These are phyloP conservation scores for Cataglyphis albicans DNA, from an alignment of 2,888 invertebrate genomes.

Conservation along the genomic window DNA sequence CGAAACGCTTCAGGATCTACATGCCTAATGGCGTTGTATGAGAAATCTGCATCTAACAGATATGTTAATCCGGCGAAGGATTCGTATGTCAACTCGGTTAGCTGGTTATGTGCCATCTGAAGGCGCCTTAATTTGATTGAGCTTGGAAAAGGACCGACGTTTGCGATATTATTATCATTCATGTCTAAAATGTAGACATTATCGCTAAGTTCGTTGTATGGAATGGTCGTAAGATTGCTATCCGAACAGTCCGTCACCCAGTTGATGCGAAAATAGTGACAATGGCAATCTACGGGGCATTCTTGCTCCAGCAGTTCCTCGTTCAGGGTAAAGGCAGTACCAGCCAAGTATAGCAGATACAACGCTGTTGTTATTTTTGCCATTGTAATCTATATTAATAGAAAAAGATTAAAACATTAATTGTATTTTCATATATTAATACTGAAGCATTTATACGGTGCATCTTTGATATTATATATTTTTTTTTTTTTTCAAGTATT, in stretches of 20 bases:
- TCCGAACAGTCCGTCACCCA: conserved; percentile 93
- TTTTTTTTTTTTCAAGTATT: background rate
- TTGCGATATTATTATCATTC: conserved; percentile 90
- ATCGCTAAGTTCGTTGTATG: conserved; percentile 90
- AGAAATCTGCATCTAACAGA: conserved; percentile 90
- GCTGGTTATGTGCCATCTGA: conserved; percentile 90
- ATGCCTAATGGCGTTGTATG: conserved; percentile 89
- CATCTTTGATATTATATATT: background rate
- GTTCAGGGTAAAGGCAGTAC: conserved; percentile 85
- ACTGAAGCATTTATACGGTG: background rate
- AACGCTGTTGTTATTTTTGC: conserved; percentile 71
- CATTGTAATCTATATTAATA: conserved; percentile 23
- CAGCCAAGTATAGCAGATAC: conserved; percentile 68
- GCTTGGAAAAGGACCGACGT: conserved; percentile 88
- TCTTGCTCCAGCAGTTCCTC: conserved; percentile 90
- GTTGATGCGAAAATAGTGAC: conserved; percentile 92
- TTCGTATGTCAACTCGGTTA: conserved; percentile 88
- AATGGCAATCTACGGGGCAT: conserved; percentile 92
- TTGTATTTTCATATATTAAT: background rate
- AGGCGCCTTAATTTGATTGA: conserved; percentile 90
- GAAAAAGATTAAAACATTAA: conserved; percentile 8
- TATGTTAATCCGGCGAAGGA: conserved; percentile 90
- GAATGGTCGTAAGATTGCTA: conserved; percentile 90
- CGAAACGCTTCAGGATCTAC: conserved; percentile 90
- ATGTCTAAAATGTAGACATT: conserved; percentile 91